phyloP scores from a whole-genome alignment of 2,888 invertebrate species.

The Harpagoxenus sublaevis region DNA sequence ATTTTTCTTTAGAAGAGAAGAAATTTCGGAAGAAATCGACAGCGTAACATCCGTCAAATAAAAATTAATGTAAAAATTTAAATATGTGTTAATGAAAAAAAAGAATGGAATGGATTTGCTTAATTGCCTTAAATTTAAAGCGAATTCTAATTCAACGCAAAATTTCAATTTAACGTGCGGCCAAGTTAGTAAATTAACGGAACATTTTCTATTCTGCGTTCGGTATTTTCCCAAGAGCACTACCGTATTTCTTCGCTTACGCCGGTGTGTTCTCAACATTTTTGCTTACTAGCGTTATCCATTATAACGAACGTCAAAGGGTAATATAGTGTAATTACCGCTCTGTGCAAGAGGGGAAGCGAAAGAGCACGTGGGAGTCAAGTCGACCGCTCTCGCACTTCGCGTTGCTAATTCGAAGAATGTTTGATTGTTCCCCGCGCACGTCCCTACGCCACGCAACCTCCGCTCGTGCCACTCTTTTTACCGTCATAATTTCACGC shows the following conservation, averaged over 20 bases:
- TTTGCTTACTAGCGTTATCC: constrained; percentile 39
- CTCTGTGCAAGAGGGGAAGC: constrained; percentile 59
- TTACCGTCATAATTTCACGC: constrained; percentile 79
- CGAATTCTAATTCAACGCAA: not conserved
- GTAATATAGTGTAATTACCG: constrained; percentile 62
- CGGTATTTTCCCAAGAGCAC: not conserved
- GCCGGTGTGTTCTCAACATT: constrained; percentile 37
- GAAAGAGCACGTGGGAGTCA: constrained; percentile 60
- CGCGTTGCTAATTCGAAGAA: constrained; percentile 72
- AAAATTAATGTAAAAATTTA: not conserved
- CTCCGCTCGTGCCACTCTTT: constrained; percentile 57
- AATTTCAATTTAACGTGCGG: not conserved
- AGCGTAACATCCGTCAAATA: not conserved
- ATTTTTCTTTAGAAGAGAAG: constrained; percentile 32
- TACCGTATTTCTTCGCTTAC: constrained; percentile 9
- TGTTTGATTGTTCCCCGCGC: constrained; percentile 58
- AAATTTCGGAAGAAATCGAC: not conserved
- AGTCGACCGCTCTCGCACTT: constrained; percentile 59
- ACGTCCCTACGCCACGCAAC: constrained; percentile 43
- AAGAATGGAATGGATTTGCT: not conserved
- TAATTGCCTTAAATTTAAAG: not conserved
- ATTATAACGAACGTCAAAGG: constrained; percentile 49
- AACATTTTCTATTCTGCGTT: not conserved
- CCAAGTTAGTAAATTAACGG: not conserved
- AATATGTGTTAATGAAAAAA: not conserved